Base-by-base conservation (phyloP, 2,797 vertebrate species). In the Carcharodon carcharias region DNA sequence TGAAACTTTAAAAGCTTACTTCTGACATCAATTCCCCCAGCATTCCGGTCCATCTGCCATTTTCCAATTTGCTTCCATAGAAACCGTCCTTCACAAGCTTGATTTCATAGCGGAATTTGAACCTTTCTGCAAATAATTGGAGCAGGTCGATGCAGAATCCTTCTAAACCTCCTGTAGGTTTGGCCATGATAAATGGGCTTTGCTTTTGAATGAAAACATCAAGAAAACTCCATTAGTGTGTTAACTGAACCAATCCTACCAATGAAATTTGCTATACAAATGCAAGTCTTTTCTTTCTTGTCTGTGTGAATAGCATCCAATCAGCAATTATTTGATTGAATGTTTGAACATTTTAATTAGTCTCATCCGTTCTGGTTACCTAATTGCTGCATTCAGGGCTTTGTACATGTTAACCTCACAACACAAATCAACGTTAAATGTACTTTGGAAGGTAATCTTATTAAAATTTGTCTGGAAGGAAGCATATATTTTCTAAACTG, bases 121-220 rank as follows among this genome's bases (percentile, higher is more conserved):
- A 95, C 97, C 98, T 98, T 4, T 98, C 98, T 16, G 98, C 97
- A 0, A 99, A 97, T 35, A 98, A 98, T 2, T 97, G 97, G 92
- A 99, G 97, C 97, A 99, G 96, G 69, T 99, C 99, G 65, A 99
- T 98, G 97, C 98, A 99, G 97, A 98, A 99, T 0, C 99, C 99
- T 96, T 99, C 99, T 96, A 99, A 97, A 11, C 98, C 98, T 0
- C 97, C 96, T 0, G 97, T 56, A n/a, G 94, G 98, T 96, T 98
- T 98, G 88, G 97, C 97, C 97, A 98, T 98, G 5, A 98, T 98
- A 0, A 99, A 99, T 0, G 99, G 99, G 8, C 21, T 65, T 93
- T 93, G 91, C 91, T 93, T 65, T 93, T 93, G 40, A 63, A 93
- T 67, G n/a, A 4, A 93, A 67, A 93, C n/a, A 45, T 67, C 91